Percentiles rank a stretch among this genome's conserved stretches.
Conservation (phyloP, 2,113 vertebrate genomes). For the Theristicus caerulescens region DNA sequence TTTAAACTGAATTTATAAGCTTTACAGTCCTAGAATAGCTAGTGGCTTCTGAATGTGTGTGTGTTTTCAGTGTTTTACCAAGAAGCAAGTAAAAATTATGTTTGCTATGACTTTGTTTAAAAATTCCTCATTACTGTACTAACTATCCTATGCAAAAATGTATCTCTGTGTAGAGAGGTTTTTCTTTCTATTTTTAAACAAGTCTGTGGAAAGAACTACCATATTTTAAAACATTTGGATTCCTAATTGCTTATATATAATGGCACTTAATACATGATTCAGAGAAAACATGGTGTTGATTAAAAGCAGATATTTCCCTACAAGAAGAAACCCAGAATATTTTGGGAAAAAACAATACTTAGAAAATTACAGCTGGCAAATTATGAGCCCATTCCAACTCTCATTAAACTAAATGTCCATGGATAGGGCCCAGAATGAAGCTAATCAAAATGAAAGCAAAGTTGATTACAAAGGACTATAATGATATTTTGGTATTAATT, state of each 20-base stretch:
- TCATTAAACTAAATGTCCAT: background rate
- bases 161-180: background rate
- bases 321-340: background rate
- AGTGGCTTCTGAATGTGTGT: background rate
- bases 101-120: background rate
- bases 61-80: background rate
- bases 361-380: conserved; percentile 3
- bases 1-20: background rate
- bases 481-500: conserved; percentile 6
- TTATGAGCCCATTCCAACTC: background rate
- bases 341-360: background rate
- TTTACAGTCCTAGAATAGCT: background rate
- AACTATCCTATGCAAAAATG: background rate
- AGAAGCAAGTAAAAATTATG: background rate
- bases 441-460: conserved; percentile 34
- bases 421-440: background rate
- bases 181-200: conserved; percentile 1
- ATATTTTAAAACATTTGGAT: background rate
- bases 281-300: background rate
- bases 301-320: background rate
- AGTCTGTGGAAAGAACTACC: background rate
- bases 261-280: background rate
- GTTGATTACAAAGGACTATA: background rate
- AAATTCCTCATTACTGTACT: background rate
- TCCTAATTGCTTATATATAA: background rate